These are phyloP conservation scores for Porites evermanni DNA, from an alignment of 92 coral and sea anemone species.

Conservation along the genomic window DNA sequence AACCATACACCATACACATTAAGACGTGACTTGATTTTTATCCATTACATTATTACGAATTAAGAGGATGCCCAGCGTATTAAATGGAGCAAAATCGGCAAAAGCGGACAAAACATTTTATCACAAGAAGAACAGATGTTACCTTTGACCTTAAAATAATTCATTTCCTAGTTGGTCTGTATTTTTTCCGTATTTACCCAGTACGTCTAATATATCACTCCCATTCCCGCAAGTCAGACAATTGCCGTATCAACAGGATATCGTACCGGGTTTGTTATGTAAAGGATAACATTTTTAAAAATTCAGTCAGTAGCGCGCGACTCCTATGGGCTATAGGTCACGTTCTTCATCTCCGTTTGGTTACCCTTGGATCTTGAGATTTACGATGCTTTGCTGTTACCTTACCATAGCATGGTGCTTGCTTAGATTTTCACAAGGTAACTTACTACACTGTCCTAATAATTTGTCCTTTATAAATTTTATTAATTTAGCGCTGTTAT, in stretches of 20 bases:
- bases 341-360: not conserved
- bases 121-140: not conserved
- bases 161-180: not conserved
- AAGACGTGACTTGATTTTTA: not conserved
- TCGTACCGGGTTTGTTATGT: not conserved
- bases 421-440: constrained; percentile 5
- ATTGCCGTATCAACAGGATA: constrained; percentile 10
- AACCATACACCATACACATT: not conserved
- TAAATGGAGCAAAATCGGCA: not conserved
- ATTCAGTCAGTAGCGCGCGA: not conserved
- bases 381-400: not conserved
- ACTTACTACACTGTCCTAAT: not conserved
- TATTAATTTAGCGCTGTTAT: not conserved
- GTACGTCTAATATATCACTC: no score
- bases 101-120: no score
- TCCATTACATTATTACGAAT: not conserved
- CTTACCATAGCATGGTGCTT: not conserved
- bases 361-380: not conserved
- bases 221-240: not conserved
- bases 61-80: not conserved
- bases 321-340: not conserved
- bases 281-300: not conserved
- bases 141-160: not conserved
- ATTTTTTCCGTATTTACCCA: no score
- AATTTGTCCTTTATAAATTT: not conserved